These are phyloP conservation scores for Lordiphosa andalusiaca DNA, from an alignment of 2,888 invertebrate genomes.

Conservation along the genomic window DNA sequence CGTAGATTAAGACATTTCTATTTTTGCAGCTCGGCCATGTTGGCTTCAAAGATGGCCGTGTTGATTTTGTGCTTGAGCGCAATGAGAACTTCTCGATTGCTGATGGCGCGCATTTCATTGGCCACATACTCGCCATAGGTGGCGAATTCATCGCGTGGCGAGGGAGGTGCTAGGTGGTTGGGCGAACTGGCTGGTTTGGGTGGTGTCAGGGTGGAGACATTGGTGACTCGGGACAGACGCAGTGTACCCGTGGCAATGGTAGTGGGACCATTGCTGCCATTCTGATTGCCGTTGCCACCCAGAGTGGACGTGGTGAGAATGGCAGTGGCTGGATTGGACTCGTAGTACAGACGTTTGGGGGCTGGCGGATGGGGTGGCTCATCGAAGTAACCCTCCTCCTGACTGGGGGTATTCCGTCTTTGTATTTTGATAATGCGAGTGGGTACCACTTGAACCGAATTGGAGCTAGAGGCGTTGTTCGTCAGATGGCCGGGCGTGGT, in stretches of 20 bases:
- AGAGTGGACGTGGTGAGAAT: constrained; percentile 50
- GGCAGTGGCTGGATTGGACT: constrained; percentile 60
- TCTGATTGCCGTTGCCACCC: constrained; percentile 42
- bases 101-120: constrained; percentile 83
- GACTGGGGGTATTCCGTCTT: constrained; percentile 70
- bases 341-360: constrained; percentile 73
- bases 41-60: constrained; percentile 83
- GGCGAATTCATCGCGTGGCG: constrained; percentile 82
- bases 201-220: constrained; percentile 37
- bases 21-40: constrained; percentile 82
- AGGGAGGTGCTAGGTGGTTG: constrained; percentile 35
- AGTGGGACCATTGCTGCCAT: constrained; percentile 39
- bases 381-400: constrained; percentile 71
- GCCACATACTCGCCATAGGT: constrained; percentile 84
- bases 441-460: constrained; percentile 52
- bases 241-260: constrained; percentile 38
- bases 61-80: constrained; percentile 84
- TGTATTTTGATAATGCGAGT: constrained; percentile 78
- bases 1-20: constrained; percentile 32
- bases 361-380: constrained; percentile 61
- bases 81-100: constrained; percentile 82
- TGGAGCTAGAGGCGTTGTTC: constrained; percentile 22
- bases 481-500: constrained; percentile 3
- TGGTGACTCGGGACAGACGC: constrained; percentile 55
- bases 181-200: constrained; percentile 39